Conservation (phyloP, 2,888 invertebrate genomes). For the Galerucella pusilla region DNA sequence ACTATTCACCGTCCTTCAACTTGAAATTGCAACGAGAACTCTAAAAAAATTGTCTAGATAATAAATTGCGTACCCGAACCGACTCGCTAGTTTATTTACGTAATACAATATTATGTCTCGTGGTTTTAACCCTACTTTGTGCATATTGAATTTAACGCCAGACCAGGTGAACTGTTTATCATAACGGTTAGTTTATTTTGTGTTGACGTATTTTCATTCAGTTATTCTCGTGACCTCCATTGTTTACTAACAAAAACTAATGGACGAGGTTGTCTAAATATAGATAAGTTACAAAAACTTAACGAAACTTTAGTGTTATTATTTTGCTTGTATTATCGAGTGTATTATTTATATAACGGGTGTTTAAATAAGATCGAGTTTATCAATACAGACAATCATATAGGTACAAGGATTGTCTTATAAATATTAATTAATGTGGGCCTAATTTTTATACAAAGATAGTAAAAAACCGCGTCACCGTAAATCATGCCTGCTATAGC, state of each 20-base stretch:
- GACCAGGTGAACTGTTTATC: conserved; percentile 16
- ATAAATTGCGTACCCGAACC: neutral
- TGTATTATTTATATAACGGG: no score
- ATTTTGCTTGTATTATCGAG: no score
- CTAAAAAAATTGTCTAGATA: neutral
- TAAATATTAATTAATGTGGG: no score
- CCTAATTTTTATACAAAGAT: no score
- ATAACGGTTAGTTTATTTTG: conserved; percentile 14
- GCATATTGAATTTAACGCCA: conserved; percentile 8
- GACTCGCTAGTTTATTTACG: neutral
- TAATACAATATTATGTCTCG: neutral
- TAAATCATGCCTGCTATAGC: no score
- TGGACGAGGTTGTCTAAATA: conserved; percentile 20
- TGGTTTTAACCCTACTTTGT: neutral
- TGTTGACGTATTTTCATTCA: conserved; percentile 25
- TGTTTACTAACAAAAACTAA: conserved; percentile 25
- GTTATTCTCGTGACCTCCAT: conserved; percentile 24
- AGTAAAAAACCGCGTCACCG: no score
- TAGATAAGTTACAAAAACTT: conserved; percentile 15
- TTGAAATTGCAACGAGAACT: no score
- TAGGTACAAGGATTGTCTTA: no score
- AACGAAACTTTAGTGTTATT: neutral
- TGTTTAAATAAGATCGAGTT: no score
- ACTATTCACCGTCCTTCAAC: no score
- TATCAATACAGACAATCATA: no score